Evolutionary conservation across 2,888 invertebrate genomes (phyloP).

Genomic region (Habroteleia sp.): DNA sequence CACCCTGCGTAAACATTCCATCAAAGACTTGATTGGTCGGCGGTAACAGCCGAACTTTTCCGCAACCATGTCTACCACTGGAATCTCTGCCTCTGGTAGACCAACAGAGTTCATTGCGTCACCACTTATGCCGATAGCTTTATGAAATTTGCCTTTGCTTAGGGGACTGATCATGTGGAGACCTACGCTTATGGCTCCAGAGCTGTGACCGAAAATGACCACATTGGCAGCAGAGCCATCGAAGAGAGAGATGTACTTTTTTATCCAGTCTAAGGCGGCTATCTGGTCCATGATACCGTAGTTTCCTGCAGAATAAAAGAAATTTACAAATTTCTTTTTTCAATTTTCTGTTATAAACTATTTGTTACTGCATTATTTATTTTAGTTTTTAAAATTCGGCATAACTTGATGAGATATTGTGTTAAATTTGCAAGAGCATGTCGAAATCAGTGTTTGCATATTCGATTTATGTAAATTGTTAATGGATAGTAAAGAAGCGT

Average conservation of each 20-base stretch:
- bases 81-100: slow-evolving; percentile 84
- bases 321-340: neutral
- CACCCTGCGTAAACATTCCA: slow-evolving; percentile 87
- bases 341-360: neutral
- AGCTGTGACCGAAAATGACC: slow-evolving; percentile 89
- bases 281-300: slow-evolving; percentile 91
- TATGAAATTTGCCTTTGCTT: slow-evolving; percentile 84
- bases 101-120: slow-evolving; percentile 86
- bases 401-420: too few species aligned
- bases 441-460: too few species aligned
- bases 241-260: slow-evolving; percentile 87
- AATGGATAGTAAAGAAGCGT: too few species aligned
- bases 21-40: slow-evolving; percentile 85
- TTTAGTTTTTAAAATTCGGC: too few species aligned
- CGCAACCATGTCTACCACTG: slow-evolving; percentile 85
- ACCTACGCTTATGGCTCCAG: slow-evolving; percentile 90
- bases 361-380: too few species aligned
- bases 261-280: slow-evolving; percentile 90
- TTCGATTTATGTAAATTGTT: too few species aligned
- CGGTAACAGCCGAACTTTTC: slow-evolving; percentile 86
- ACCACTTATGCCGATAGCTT: slow-evolving; percentile 92
- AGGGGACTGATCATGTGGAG: slow-evolving; percentile 85
- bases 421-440: too few species aligned
- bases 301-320: slow-evolving; percentile 84
- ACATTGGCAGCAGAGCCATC: slow-evolving; percentile 89